Conservation (phyloP, 2,888 invertebrate species). For the Cheilosia scutellata region DNA sequence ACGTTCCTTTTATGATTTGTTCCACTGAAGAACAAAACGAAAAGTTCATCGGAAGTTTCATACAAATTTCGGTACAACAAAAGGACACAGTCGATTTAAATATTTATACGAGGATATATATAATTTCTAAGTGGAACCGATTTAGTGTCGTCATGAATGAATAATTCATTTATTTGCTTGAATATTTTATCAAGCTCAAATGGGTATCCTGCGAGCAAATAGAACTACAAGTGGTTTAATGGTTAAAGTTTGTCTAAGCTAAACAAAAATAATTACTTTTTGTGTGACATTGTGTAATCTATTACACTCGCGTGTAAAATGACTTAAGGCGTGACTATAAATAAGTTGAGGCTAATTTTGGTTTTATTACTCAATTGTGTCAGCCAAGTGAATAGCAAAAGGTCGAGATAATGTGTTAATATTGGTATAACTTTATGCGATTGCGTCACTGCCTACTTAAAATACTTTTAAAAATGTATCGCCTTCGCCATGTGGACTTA, state of each 20-base stretch:
- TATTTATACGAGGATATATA: constrained; percentile 17
- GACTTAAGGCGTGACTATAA: constrained; percentile 2
- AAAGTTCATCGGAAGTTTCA: background rate
- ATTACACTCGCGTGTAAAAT: constrained; percentile 3
- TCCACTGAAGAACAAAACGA: background rate
- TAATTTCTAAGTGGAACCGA: background rate
- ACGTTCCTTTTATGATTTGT: constrained; percentile 6
- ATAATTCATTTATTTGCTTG: constrained; percentile 21
- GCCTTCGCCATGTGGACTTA: too few species aligned
- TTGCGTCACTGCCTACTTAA: background rate
- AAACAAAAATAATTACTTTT: constrained; percentile 2
- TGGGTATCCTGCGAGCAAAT: background rate
- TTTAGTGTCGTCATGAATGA: constrained; percentile 7
- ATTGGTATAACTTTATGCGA: background rate
- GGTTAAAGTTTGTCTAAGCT: background rate
- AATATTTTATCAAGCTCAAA: constrained; percentile 6
- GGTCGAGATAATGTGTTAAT: background rate
- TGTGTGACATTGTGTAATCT: constrained; percentile 13
- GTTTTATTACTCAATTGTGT: constrained; percentile 24
- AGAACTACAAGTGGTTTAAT: background rate
- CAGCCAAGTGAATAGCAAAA: background rate
- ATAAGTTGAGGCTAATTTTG: background rate
- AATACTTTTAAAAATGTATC: background rate
- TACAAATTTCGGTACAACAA: background rate
- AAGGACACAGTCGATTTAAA: background rate